Conservation (phyloP, 1,140 invertebrate species). For the Drosophila obscura region DNA sequence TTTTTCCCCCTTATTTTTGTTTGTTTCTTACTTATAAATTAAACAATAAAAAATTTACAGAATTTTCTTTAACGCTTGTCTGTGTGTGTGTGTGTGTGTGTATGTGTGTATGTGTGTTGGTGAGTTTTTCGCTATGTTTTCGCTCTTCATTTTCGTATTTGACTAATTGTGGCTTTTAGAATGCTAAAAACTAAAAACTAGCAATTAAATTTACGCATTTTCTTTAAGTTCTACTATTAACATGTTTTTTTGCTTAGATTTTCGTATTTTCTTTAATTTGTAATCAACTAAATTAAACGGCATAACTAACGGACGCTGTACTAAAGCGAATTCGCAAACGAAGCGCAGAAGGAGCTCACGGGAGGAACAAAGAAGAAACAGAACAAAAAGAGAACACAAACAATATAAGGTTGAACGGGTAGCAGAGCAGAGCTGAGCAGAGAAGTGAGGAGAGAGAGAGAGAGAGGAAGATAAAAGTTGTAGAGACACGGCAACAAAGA, state of each 20-base stretch:
- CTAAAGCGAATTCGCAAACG: slow-evolving; percentile 70
- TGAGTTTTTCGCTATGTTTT: slow-evolving; percentile 61
- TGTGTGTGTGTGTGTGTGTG: slow-evolving; percentile 32
- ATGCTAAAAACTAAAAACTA: slow-evolving; percentile 59
- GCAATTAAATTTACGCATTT: slow-evolving; percentile 60
- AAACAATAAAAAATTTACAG: slow-evolving; percentile 80
- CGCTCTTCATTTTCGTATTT: slow-evolving; percentile 61
- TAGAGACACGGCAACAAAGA: too few relatives aligned
- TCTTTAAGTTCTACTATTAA: slow-evolving; percentile 73
- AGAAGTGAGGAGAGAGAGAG: neutral
- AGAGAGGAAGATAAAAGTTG: slow-evolving; percentile 18
- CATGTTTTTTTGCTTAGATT: slow-evolving; percentile 66
- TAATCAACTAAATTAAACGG: slow-evolving; percentile 79
- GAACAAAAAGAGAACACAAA: slow-evolving; percentile 44
- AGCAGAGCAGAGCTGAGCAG: slow-evolving; percentile 11
- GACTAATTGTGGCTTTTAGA: slow-evolving; percentile 77
- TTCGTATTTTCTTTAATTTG: slow-evolving; percentile 63
- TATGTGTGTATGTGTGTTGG: slow-evolving; percentile 33
- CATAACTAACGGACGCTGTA: slow-evolving; percentile 78
- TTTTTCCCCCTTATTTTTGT: slow-evolving; percentile 15
- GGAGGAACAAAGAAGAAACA: slow-evolving; percentile 45
- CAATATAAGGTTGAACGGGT: slow-evolving; percentile 26
- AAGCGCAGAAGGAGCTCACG: slow-evolving; percentile 27
- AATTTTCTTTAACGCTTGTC: slow-evolving; percentile 69
- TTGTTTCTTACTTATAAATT: slow-evolving; percentile 73